Conservation (phyloP, 1,140 invertebrate genomes). For the Magallana angulata region DNA sequence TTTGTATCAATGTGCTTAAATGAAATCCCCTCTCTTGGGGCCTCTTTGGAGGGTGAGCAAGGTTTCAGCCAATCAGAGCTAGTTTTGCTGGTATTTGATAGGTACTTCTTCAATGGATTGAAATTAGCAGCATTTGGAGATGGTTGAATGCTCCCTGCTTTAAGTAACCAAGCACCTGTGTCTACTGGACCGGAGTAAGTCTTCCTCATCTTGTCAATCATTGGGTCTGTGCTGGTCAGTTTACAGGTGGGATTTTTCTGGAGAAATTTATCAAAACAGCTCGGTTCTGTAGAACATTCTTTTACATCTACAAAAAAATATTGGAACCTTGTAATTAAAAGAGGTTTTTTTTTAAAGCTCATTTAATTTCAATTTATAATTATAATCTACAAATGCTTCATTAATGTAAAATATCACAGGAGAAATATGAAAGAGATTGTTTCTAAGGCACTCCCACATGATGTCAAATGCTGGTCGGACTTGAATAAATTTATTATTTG, state of each 20-base stretch:
- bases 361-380: too few species aligned
- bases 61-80: conserved; percentile 11
- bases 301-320: background rate
- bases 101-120: conserved; percentile 15
- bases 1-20: conserved; percentile 5
- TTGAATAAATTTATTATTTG: too few species aligned
- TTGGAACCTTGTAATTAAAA: too few species aligned
- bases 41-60: background rate
- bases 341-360: too few species aligned
- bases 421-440: too few species aligned
- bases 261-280: conserved; percentile 26
- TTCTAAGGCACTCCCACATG: too few species aligned
- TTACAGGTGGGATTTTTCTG: conserved; percentile 14
- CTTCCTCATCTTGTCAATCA: background rate
- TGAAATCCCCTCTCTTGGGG: background rate
- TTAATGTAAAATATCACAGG: too few species aligned
- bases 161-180: background rate
- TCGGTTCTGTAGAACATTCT: conserved; percentile 1
- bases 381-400: too few species aligned
- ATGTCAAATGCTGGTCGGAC: too few species aligned
- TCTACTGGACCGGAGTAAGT: background rate
- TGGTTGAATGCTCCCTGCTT: background rate
- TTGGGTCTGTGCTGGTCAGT: background rate
- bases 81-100: background rate
- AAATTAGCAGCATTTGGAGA: background rate